Base-by-base conservation (phyloP, 1,140 invertebrate species). In the Drosophila takahashii region DNA sequence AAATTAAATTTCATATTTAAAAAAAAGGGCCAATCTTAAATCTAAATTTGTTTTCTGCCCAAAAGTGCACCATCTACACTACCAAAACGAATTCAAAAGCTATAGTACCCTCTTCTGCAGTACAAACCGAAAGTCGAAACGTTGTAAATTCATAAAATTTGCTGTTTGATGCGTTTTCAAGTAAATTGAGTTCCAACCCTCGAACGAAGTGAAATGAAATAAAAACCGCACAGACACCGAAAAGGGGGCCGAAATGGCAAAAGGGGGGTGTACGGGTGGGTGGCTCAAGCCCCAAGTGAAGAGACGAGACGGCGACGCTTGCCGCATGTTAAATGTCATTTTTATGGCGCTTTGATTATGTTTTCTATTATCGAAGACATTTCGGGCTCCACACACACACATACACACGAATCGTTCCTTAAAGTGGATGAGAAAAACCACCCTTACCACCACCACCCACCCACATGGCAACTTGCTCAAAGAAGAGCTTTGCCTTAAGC, bases 121-220 rank as follows among this genome's bases (percentile, higher is more conserved):
- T 61, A 57, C n/a, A 22, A 26, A 44, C 48, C 54, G 64, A 85
- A 72, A 57, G 78, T 73, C 77, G 84, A 87, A 87, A 84, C 79
- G 84, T 89, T 87, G 84, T 87, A 87, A 87, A 87, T 87, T 87
- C 84, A 87, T 87, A 87, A 87, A 87, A 87, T 87, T 87, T 87
- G 84, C 84, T 87, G 84, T 87, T 87, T 89, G 84, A 87, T 87
- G 84, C 84, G 84, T 87, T 87, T 87, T 84, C 84, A 87, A 89
- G 84, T 89, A 87, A 87, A 87, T 87, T 87, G 84, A 87, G 84
- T 87, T 87, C 84, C 83, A 87, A 87, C 84, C 84, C 84, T 84
- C 84, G 74, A 71, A 81, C 83, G 71, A 87, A 83, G 84, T 83
- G 84, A 81, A 87, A 87, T 89, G 84, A 87, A 87, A 87, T 87